Conservation (phyloP, 2,888 invertebrate genomes). For the Oxyteleia sp. region DNA sequence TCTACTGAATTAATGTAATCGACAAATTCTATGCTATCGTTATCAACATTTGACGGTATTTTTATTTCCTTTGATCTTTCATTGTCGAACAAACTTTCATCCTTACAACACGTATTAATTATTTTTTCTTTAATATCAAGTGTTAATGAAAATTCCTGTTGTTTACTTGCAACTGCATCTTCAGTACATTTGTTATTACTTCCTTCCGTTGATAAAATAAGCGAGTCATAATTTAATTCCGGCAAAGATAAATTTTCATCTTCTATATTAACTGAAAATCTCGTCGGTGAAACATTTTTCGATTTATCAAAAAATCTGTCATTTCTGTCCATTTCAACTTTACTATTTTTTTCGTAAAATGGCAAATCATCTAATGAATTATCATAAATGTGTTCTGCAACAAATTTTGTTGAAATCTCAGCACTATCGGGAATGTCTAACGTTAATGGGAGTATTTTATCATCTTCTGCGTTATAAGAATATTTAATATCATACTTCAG, state of each 20-base stretch:
- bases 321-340: too few species aligned
- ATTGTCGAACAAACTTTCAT: conserved; percentile 9
- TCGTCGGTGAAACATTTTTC: too few species aligned
- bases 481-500: conserved; percentile 12
- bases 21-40: conserved; percentile 19
- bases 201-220: conserved; percentile 17
- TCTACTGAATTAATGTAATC: conserved; percentile 70
- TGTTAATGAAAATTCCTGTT: too few species aligned
- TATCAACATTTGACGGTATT: neutral
- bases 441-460: conserved; percentile 83
- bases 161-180: neutral
- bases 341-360: too few species aligned
- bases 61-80: conserved; percentile 61
- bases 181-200: neutral
- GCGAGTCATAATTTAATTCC: conserved; percentile 44
- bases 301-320: too few species aligned
- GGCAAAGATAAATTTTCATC: conserved; percentile 34
- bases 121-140: too few species aligned
- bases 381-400: conserved; percentile 77
- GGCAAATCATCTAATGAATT: conserved; percentile 58
- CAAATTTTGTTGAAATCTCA: conserved; percentile 77
- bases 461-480: conserved; percentile 77
- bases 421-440: conserved; percentile 82
- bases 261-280: too few species aligned
- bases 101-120: too few species aligned